Base-by-base conservation (phyloP, 2,888 invertebrate genomes). In the Schrankia costaestrigalis region DNA sequence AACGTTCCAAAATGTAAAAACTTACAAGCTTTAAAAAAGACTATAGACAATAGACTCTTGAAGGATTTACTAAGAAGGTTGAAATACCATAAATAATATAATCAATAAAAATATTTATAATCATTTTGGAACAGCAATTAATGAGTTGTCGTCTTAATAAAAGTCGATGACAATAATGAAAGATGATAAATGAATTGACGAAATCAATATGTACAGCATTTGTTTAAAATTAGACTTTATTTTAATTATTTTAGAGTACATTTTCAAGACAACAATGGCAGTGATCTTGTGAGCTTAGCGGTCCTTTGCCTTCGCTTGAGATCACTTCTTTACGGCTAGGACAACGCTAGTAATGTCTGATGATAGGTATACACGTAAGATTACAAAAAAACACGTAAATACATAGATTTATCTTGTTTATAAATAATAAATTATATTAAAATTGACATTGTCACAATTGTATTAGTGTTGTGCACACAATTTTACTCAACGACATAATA, bases 301-400 rank as follows among this genome's bases (percentile, higher is more conserved):
- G 58, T 62, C 64, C 64, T 52, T 46, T 41, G 54, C 68, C 75
- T 57, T 46, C 55, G 57, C 68, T 76, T 84, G 85, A 85, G 85
- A 85, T 85, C 85, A 77, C 83, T 79, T 76, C 80, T 67, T 64
- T 65, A 71, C 65, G 65, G 73, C 66, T 52, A 56, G 61, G 63
- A 63, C 63, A 55, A n/a, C 63, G 57, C 64, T 49, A 34, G 38
- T 46, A 48, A 45, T 45, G 54, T 48, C 59, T 55, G 52, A 50
- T 60, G 53, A 56, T 47, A 46, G 53, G 46, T 49, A 38, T 43
- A 56, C 41, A 56, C 56, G 59, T 52, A 52, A 45, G 1, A 2
- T 26, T 21, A 25, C 35, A 56, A 41, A 58, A 38, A 51, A 43
- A 37, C 41, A 41, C 4, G 4, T 4, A 17, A 4, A 17, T 4